These are phyloP conservation scores for Chironomus riparius DNA, from an alignment of 2,888 invertebrate genomes.

Conservation along the genomic window DNA sequence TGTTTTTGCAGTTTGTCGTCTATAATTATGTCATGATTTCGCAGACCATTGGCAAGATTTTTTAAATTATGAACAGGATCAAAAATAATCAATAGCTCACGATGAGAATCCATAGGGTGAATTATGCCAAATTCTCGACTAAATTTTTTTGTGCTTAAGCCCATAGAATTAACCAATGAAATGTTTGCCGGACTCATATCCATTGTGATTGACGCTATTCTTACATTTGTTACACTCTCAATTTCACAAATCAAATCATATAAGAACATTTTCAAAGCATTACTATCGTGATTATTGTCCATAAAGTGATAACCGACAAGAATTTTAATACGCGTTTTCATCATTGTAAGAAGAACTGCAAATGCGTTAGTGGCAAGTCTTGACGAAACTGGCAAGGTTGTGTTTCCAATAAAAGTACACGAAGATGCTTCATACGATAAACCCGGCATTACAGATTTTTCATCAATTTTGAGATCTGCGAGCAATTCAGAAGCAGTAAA, in stretches of 20 bases:
- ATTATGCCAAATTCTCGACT: neutral
- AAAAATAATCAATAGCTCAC: neutral
- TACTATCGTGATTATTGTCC: neutral
- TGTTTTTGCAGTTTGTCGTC: too few relatives aligned
- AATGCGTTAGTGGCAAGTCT: neutral
- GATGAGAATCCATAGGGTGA: neutral
- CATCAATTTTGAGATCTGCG: neutral
- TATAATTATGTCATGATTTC: neutral
- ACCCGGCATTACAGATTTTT: neutral
- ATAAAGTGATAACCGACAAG: neutral
- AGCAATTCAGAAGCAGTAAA: neutral
- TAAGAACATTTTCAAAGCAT: neutral
- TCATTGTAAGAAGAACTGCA: neutral
- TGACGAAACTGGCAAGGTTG: neutral
- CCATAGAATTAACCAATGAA: neutral
- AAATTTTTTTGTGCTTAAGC: neutral
- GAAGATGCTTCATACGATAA: neutral
- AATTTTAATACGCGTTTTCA: neutral
- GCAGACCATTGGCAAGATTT: neutral
- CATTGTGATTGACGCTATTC: neutral
- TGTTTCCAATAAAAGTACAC: neutral
- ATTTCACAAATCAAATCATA: neutral
- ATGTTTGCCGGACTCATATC: neutral
- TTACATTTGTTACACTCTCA: neutral
- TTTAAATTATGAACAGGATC: neutral